phyloP scores from a whole-genome alignment of 2,797 vertebrate species.

The Lepus oiostolus region DNA sequence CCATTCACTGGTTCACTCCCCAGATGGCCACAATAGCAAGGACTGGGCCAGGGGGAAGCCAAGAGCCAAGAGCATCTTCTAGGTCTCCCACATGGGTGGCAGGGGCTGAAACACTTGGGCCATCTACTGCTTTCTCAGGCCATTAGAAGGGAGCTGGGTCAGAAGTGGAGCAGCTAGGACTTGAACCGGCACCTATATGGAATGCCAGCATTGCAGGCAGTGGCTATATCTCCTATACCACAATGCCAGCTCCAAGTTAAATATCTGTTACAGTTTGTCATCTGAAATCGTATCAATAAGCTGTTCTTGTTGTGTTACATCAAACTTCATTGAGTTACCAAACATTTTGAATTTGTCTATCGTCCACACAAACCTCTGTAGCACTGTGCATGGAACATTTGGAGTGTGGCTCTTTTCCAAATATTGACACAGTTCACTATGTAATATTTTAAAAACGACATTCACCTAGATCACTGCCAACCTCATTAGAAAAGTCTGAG shows the following conservation, averaged over 20 bases:
- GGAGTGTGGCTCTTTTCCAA: background rate
- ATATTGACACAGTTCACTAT: background rate
- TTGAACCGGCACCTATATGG: too few species aligned
- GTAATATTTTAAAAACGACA: background rate
- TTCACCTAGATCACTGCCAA: background rate
- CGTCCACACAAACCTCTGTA: background rate
- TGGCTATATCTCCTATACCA: too few species aligned
- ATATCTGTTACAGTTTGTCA: background rate
- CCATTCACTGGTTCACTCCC: too few species aligned
- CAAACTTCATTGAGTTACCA: background rate
- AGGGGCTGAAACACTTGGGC: too few species aligned
- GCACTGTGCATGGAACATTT: background rate
- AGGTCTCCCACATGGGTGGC: too few species aligned
- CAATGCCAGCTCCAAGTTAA: background rate
- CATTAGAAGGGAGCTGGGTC: too few species aligned
- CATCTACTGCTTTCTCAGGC: too few species aligned
- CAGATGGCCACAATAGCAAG: too few species aligned
- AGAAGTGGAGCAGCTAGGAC: too few species aligned
- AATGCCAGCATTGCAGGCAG: too few species aligned
- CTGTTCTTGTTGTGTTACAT: background rate
- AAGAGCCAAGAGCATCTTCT: too few species aligned
- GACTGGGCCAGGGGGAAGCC: too few species aligned
- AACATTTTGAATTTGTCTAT: background rate
- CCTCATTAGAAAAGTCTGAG: background rate
- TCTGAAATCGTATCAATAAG: conserved; percentile 21